phyloP scores from a whole-genome alignment of 2,888 invertebrate genomes.

The Keiferia lycopersicella region DNA sequence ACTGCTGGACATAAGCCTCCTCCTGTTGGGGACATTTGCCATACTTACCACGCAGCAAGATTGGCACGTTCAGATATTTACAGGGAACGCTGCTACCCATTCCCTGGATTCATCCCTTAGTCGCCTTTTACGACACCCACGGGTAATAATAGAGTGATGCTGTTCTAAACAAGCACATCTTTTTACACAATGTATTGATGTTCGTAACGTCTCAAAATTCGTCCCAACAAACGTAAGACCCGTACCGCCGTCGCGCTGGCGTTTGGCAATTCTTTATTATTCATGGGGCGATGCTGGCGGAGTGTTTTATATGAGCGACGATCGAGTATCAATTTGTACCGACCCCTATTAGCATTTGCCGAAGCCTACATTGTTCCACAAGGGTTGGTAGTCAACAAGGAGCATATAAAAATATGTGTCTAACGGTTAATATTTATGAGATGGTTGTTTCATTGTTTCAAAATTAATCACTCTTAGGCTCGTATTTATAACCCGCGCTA shows the following conservation, averaged over 20 bases:
- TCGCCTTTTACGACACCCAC: no score
- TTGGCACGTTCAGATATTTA: no score
- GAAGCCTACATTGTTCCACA: conserved; percentile 70
- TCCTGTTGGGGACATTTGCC: no score
- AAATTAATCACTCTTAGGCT: no score
- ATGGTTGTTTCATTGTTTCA: background rate
- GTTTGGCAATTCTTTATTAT: conserved; percentile 78
- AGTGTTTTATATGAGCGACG: conserved; percentile 82
- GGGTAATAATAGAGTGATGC: no score
- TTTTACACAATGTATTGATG: no score
- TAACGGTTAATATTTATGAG: background rate
- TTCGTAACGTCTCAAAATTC: background rate
- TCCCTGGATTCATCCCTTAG: no score
- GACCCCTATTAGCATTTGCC: conserved; percentile 75
- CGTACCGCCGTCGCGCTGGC: conserved; percentile 53
- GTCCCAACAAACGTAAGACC: background rate
- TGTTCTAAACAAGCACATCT: no score
- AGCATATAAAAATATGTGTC: background rate
- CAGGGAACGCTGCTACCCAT: no score
- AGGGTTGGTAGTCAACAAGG: conserved; percentile 35
- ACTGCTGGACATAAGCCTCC: no score
- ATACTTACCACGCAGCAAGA: no score
- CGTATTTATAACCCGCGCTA: no score
- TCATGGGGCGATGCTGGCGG: conserved; percentile 75
- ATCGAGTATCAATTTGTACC: conserved; percentile 81